A percentile compares a stretch with the other conserved stretches of the same genome.
phyloP scores from a whole-genome alignment of 2,888 invertebrate species.

The Dasypolia templi region DNA sequence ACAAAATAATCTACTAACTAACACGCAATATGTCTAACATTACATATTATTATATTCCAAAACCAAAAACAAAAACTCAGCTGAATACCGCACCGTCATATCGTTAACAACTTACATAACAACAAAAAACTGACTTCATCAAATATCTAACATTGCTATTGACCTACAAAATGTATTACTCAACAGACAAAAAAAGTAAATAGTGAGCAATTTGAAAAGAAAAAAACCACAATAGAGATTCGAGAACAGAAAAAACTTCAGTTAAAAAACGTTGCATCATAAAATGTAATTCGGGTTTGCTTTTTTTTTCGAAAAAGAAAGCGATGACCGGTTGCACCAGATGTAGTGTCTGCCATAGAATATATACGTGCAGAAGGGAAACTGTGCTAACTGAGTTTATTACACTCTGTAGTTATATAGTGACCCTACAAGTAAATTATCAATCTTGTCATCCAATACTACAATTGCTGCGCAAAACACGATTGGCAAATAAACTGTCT shows the following conservation, averaged over 20 bases:
- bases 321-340: slow-evolving; percentile 56
- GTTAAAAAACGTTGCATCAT: slow-evolving; percentile 71
- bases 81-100: slow-evolving; percentile 4
- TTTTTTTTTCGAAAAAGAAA: slow-evolving; percentile 68
- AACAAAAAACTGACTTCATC: slow-evolving; percentile 37
- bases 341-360: slow-evolving; percentile 17
- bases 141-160: slow-evolving; percentile 67
- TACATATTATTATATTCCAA: background rate
- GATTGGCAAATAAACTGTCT: background rate
- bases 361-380: slow-evolving; percentile 26
- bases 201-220: slow-evolving; percentile 58
- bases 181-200: slow-evolving; percentile 63
- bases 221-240: slow-evolving; percentile 52
- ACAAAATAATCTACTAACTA: too few relatives aligned
- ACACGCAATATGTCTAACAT: background rate
- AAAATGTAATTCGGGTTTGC: slow-evolving; percentile 58
- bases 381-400: background rate
- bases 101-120: slow-evolving; percentile 34
- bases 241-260: slow-evolving; percentile 43
- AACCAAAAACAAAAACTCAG: background rate
- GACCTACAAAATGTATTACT: slow-evolving; percentile 73
- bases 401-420: background rate
- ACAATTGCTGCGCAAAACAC: background rate
- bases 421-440: background rate
- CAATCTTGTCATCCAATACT: background rate